Conservation (phyloP, 2,113 vertebrate genomes). For the Butastur rufipennis region DNA sequence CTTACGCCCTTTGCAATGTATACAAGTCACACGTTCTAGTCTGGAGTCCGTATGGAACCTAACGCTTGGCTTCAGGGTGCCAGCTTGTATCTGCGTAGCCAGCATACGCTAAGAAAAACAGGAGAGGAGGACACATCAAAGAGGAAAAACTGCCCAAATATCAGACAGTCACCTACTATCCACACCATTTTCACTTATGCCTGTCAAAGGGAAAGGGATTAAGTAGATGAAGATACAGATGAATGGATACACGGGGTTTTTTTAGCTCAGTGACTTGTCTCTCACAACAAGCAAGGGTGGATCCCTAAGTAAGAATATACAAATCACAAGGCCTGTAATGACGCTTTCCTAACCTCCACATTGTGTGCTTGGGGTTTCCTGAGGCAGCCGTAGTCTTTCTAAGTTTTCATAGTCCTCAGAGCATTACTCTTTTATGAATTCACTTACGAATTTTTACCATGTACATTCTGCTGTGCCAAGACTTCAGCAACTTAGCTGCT, state of each 20-base stretch:
- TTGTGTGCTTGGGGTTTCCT: background rate
- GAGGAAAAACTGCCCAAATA: background rate
- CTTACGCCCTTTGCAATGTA: background rate
- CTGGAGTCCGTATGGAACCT: background rate
- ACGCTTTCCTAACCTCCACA: background rate
- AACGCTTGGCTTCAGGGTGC: background rate
- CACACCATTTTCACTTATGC: background rate
- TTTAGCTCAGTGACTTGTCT: background rate
- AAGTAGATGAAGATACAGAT: background rate
- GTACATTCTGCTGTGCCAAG: background rate
- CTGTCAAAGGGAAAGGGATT: background rate
- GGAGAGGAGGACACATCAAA: background rate
- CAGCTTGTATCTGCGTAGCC: background rate
- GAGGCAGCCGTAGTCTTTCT: background rate
- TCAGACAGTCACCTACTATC: background rate
- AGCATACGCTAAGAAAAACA: background rate
- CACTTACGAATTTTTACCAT: background rate
- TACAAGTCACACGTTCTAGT: background rate
- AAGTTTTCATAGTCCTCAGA: background rate
- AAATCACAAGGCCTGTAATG: accelerated
- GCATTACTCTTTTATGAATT: background rate
- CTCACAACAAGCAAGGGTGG: background rate
- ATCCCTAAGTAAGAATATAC: background rate
- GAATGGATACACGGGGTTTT: background rate
- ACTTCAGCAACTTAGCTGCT: background rate